Percentiles rank a stretch among this genome's conserved stretches.
These are phyloP conservation scores for Toxotes jaculatrix DNA, from an alignment of 2,113 vertebrate species.

Conservation along the genomic window DNA sequence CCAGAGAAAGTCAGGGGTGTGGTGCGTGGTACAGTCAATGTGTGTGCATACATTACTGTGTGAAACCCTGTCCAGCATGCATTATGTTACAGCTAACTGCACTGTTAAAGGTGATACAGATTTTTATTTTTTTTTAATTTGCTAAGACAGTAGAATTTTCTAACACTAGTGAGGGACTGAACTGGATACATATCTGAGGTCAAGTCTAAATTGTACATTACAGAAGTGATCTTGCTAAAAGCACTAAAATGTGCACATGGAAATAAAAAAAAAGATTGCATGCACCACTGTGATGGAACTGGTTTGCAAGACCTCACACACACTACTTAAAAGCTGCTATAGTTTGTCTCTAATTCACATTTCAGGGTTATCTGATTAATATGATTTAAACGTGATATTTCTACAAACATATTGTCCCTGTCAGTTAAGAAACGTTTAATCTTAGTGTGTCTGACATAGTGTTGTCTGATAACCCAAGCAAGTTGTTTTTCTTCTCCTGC, in stretches of 20 bases:
- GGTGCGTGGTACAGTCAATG: background rate
- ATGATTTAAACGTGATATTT: background rate
- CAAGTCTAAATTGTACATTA: background rate
- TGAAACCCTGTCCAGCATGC: background rate
- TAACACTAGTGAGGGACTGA: background rate
- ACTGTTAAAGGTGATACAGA: constrained; percentile 1
- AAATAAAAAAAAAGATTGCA: background rate
- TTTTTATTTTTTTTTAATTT: background rate
- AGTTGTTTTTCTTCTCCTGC: background rate
- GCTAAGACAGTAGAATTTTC: background rate
- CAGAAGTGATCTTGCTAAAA: background rate
- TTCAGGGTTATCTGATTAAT: background rate
- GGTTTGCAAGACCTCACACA: background rate
- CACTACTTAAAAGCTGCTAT: background rate
- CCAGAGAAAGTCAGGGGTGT: constrained; percentile 22
- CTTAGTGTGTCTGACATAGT: background rate
- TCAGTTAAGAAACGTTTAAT: background rate
- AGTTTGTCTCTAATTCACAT: background rate
- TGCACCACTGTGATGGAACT: background rate
- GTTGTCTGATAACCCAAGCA: background rate
- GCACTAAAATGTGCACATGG: background rate
- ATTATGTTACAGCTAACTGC: background rate
- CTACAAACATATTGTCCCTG: background rate
- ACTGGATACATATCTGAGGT: background rate
- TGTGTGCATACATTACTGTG: background rate